Base-by-base conservation (phyloP, 2,113 vertebrate species). In the Myrmecobius fasciatus region DNA sequence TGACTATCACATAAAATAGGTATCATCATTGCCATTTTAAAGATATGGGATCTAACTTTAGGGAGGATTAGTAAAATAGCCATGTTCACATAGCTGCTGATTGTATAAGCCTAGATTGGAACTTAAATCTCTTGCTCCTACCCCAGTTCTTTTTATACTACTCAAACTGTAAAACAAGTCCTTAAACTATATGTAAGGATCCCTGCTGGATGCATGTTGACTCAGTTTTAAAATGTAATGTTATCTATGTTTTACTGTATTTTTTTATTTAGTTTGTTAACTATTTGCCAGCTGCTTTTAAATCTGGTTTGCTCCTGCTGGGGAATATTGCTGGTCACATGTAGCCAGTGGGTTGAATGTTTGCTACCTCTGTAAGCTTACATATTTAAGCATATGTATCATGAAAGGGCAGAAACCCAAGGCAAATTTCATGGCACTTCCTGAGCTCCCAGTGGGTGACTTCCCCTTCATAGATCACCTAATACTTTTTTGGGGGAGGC, bases 391-490 rank as follows among this genome's bases (percentile, higher is more conserved):
- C n/a, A 83, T 83, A 2, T 22, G 8, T 75, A n/a, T n/a, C 17
- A 83, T 83, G 8, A 83, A 43, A 83, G 36, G 67, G 20, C 43
- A 83, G 67, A 83, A 83, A 17, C 67, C 36, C 20, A 43, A 24
- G 67, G 43, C n/a, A 43, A 43, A 83, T 24, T 83, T 31, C 20
- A 43, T 7, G 2, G 4, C 9, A 22, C 20, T 24, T 83, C 60
- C 60, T 75, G 60, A 75, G 36, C 14, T 75, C 36, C 36, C 36
- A n/a, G 36, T 36, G 60, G 60, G n/a, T 36, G 0, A 11, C 93
- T 96, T 92, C 49, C 92, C 49, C 10, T 94, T 90, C 91, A 94
- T 48, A 53, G 7, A 12, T 94, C n/a, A 67, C 25, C 1, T 83
- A 43, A 43, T 83, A n/a, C 43, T 92, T 53, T 96, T 94, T 52